Evolutionary conservation across 1,140 invertebrate species (phyloP).

Genomic region (Octopus bimaculoides): DNA sequence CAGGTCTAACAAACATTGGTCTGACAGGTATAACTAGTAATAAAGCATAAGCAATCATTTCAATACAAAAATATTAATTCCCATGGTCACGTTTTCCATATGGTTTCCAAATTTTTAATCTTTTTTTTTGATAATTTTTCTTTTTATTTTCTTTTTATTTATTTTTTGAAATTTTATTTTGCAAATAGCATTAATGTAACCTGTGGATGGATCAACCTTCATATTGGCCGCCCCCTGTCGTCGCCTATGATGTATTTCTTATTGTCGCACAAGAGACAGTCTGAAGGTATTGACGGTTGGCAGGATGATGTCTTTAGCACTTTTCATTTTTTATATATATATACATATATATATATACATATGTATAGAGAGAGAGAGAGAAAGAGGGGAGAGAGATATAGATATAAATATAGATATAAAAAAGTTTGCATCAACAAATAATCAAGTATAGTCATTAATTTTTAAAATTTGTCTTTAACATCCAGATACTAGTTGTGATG

Average conservation of each 20-base stretch:
- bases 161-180: constrained; percentile 11
- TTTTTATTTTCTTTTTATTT: not conserved
- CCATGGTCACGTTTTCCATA: not conserved
- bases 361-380: not conserved
- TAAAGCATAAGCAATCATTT: constrained; percentile 2
- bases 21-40: not conserved
- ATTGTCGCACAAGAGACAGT: constrained; percentile 11
- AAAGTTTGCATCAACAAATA: constrained; percentile 6
- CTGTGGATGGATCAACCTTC: constrained; percentile 10
- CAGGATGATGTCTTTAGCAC: constrained; percentile 5
- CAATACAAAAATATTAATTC: constrained; percentile 5
- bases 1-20: not conserved
- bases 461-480: not conserved
- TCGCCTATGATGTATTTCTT: constrained; percentile 11
- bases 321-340: not conserved
- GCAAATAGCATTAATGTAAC: constrained; percentile 10
- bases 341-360: not conserved
- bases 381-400: not conserved
- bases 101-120: not conserved
- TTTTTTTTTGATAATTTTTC: constrained; percentile 5
- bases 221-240: constrained; percentile 1
- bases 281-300: constrained; percentile 6
- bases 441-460: not conserved
- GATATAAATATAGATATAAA: not conserved
- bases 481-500: constrained; percentile 1